Evolutionary conservation across 2,888 invertebrate species (phyloP).

Genomic region (Clitarchus hookeri): DNA sequence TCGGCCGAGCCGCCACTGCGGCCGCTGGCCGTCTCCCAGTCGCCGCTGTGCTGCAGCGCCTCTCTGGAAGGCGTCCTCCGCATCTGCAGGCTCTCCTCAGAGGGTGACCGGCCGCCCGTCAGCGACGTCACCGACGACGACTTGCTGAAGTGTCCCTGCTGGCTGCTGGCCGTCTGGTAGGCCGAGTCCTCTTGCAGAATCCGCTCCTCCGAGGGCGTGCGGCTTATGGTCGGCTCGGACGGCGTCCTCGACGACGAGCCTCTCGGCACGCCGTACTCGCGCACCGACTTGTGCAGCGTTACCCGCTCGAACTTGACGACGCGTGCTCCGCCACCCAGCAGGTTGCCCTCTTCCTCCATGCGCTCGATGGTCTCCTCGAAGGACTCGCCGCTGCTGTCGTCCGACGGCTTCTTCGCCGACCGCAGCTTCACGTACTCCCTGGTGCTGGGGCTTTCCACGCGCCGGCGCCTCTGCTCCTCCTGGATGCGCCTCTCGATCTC

Average conservation of each 20-base stretch:
- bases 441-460: constrained; percentile 57
- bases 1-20: constrained; percentile 49
- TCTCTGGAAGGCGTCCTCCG: constrained; percentile 38
- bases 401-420: constrained; percentile 33
- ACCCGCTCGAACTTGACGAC: constrained; percentile 72
- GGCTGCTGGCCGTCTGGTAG: constrained; percentile 27
- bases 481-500: constrained; percentile 64
- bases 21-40: constrained; percentile 41
- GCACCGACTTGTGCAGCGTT: constrained; percentile 66
- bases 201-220: constrained; percentile 62
- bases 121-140: constrained; percentile 57
- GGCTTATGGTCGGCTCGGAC: constrained; percentile 46
- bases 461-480: constrained; percentile 59
- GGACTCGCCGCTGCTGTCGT: constrained; percentile 53
- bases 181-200: constrained; percentile 45
- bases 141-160: constrained; percentile 34
- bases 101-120: constrained; percentile 57
- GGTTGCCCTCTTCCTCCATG: constrained; percentile 67
- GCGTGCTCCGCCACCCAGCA: constrained; percentile 53
- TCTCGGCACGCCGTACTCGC: constrained; percentile 55
- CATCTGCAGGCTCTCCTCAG: constrained; percentile 57
- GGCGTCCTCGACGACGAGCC: constrained; percentile 46
- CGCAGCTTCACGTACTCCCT: constrained; percentile 44
- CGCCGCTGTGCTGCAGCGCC: constrained; percentile 45
- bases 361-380: constrained; percentile 59